Base-by-base conservation (phyloP, 2,113 vertebrate genomes). In the Paralichthys olivaceus region DNA sequence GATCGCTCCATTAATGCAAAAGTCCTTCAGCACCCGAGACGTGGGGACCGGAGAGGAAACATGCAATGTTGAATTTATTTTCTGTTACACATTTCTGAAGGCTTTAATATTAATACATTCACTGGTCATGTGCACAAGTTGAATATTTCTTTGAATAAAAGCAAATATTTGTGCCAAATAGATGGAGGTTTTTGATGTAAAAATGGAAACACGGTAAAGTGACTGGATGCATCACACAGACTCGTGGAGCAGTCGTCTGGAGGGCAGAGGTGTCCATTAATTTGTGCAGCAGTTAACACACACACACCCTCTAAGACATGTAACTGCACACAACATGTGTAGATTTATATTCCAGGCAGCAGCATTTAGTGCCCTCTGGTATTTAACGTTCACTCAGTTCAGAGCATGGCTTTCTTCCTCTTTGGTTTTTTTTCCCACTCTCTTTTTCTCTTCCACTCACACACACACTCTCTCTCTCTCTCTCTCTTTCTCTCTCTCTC, bases 1-100 rank as follows among this genome's bases (percentile, higher is more conserved):
- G 29, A 90, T 89, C 68, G 56, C 73, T 63, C 80, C 89, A 79
- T 92, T 92, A 89, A 90, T 88, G 84, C 54, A 68, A 87, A 88
- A 89, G 90, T 91, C 88, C 85, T 91, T 91, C 88, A 79, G 20
- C 70, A 76, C 69, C 37, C 37, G 63, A 86, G 25, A 84, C 74
- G 67, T 77, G 74, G 69, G 76, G 79, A 79, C 60, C 69, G 32
- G 56, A 22, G 28, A 51, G 45, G 60, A 83, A 84, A 85, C 75
- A 79, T 22, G 63, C 26, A 73, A 8, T 5, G 7, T 8, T 22
- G 3, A 29, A 43, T 55, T 2, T 40, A 22, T 9, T 75, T 74
- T 79, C 29, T 79, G 40, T 51, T 51, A 17, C 57, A 61, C 7
- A 32, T 67, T 57, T 43, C 5, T 63, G 4, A 53, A 54, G 40